Evolutionary conservation across 2,797 vertebrate species (phyloP).

Genomic region (Rhinichthys osculus): DNA sequence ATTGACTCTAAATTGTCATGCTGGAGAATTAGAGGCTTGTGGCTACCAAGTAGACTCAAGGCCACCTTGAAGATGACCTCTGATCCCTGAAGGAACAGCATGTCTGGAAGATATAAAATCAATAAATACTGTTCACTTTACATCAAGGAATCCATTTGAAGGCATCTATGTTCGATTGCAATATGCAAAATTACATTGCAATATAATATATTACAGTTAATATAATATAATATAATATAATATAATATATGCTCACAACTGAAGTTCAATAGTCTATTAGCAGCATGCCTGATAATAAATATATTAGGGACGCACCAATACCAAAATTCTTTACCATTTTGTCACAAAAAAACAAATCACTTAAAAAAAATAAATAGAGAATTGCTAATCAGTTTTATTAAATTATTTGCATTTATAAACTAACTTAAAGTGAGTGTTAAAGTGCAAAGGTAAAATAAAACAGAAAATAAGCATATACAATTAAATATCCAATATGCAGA

Average conservation of each 20-base stretch:
- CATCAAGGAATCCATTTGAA: background rate
- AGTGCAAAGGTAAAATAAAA: background rate
- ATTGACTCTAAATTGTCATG: slow-evolving; percentile 96
- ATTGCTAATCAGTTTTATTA: too few species aligned
- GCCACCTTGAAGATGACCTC: slow-evolving; percentile 98
- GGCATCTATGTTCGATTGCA: background rate
- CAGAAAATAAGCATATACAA: background rate
- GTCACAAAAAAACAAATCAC: too few species aligned
- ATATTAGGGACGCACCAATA: background rate
- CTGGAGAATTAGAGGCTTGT: slow-evolving; percentile 96
- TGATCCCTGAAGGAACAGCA: slow-evolving; percentile 95
- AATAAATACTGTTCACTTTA: background rate
- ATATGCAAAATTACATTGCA: background rate
- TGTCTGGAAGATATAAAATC: slow-evolving; percentile 78
- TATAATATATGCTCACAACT: background rate
- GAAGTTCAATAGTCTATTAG: background rate
- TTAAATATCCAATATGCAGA: background rate
- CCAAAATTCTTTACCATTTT: too few species aligned
- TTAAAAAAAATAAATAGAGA: too few species aligned
- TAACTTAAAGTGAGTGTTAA: too few species aligned
- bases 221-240: background rate
- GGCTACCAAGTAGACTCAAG: slow-evolving; percentile 93
- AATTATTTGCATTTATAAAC: too few species aligned
- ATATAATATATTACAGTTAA: background rate
- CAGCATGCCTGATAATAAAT: background rate